phyloP scores from a whole-genome alignment of 1,140 invertebrate genomes.

The Apis laboriosa region DNA sequence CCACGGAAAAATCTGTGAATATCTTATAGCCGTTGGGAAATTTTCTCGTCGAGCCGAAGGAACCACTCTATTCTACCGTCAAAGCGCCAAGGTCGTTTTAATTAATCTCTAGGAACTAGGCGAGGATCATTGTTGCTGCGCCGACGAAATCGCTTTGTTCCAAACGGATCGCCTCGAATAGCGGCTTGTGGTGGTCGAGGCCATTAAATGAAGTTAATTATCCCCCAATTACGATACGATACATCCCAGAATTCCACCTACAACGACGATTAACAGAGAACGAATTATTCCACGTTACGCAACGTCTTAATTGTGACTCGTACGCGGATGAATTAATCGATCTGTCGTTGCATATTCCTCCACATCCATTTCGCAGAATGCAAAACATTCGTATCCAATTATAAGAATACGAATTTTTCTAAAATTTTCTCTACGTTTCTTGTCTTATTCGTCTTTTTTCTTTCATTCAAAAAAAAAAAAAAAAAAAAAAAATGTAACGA shows the following conservation, averaged over 20 bases:
- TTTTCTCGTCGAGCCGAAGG: background rate
- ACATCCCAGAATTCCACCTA: constrained; percentile 23
- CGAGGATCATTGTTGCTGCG: constrained; percentile 41
- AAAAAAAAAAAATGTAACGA: too few relatives aligned
- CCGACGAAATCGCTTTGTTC: constrained; percentile 52
- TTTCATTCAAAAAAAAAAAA: too few relatives aligned
- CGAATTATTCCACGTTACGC: constrained; percentile 22
- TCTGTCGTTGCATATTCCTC: background rate
- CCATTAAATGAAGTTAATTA: constrained; percentile 65
- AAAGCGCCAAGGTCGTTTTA: constrained; percentile 21
- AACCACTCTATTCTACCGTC: too few relatives aligned
- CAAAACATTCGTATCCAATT: too few relatives aligned
- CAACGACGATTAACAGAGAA: constrained; percentile 32
- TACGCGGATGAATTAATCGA: background rate
- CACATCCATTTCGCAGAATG: too few relatives aligned
- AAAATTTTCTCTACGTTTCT: too few relatives aligned
- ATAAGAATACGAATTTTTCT: too few relatives aligned
- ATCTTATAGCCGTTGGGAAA: background rate
- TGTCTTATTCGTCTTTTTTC: too few relatives aligned
- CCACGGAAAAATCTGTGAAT: background rate
- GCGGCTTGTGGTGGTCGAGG: constrained; percentile 28
- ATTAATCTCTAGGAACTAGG: constrained; percentile 41
- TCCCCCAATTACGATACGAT: constrained; percentile 50
- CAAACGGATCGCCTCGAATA: constrained; percentile 46
- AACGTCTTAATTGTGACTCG: constrained; percentile 35